Evolutionary conservation across 1,140 invertebrate genomes (phyloP), one percentile per base, ranked within the genome.

Genomic region (Calephelis nemesis): DNA sequence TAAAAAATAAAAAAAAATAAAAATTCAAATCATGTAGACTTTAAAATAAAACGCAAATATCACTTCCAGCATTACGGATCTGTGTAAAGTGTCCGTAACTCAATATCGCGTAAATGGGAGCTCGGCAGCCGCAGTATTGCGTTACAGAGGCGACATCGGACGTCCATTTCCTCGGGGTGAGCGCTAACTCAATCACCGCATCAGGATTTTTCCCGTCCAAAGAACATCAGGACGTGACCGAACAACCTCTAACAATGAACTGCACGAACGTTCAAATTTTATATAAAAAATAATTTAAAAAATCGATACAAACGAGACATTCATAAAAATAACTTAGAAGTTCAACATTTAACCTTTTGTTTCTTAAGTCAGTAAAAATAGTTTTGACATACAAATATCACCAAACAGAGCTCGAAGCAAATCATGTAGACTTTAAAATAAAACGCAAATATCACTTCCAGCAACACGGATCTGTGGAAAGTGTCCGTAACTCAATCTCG

Each of bases 131-230:
- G 62, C 71, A 70, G 69, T 73, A 72, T 76, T 73, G 73, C 71
- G 71, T 78, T 78, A 78, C 74, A 68, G 69, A 73, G 71, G 69
- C 74, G 73, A 78, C 77, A 76, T 69, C 69, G 73, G 69, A 74
- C 68, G 70, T 66, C 74, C 77, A 74, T 76, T 76, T 72, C 73
- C 73, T 66, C 48, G 42, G 69, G 69, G 54, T 65, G 69, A 73
- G 75, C 72, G 73, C 68, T 75, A 79, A 79, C 75, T 79, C 75
- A 79, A 79, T 79, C 72, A 77, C 69, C 62, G 54, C 69, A 66
- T 66, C 64, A 70, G 68, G 71, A 76, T 79, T 79, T 77, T 77
- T 75, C 77, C 73, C 72, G 66, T 71, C 63, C 67, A 60, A 48
- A 62, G 63, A 49, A 30, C 65, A 40, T 40, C 9, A 49, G 50